phyloP scores from a whole-genome alignment of 1,140 invertebrate genomes.

The Drosophila baimaii region DNA sequence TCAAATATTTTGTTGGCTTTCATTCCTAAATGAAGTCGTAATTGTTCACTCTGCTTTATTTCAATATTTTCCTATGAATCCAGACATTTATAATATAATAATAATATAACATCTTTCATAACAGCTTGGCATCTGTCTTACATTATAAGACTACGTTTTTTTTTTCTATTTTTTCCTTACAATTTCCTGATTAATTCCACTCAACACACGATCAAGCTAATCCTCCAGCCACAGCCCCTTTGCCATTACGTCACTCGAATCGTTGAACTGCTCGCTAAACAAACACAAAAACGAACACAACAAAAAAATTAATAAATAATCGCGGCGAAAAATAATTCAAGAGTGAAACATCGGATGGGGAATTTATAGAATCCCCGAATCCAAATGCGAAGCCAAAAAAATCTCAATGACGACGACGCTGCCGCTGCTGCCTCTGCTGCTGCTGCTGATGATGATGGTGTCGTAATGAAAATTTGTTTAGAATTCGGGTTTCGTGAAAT shows the following conservation, averaged over 20 bases:
- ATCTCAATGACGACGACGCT: constrained; percentile 40
- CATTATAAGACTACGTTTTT: constrained; percentile 1
- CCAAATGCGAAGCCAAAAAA: constrained; percentile 25
- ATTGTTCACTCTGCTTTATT: background rate
- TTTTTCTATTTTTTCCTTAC: background rate
- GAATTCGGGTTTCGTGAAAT: constrained; percentile 65
- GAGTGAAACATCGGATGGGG: constrained; percentile 60
- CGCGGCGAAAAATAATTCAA: constrained; percentile 35
- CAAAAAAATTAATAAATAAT: constrained; percentile 39
- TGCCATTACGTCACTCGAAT: constrained; percentile 61
- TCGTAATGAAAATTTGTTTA: constrained; percentile 78
- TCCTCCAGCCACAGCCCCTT: constrained; percentile 41
- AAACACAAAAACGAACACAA: constrained; percentile 15
- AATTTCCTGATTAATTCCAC: constrained; percentile 19
- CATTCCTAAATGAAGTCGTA: background rate
- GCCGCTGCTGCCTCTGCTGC: constrained; percentile 11
- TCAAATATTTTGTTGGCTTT: background rate
- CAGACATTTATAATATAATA: background rate
- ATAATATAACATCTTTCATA: background rate
- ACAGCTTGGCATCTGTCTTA: constrained; percentile 2
- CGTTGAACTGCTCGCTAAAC: constrained; percentile 32
- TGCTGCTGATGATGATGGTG: constrained; percentile 53
- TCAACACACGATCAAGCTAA: constrained; percentile 17
- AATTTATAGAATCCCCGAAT: constrained; percentile 57
- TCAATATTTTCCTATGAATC: background rate